Evolutionary conservation across 2,888 invertebrate species (phyloP), one percentile per base, ranked within the genome.

Genomic region (Euzetes globulus): DNA sequence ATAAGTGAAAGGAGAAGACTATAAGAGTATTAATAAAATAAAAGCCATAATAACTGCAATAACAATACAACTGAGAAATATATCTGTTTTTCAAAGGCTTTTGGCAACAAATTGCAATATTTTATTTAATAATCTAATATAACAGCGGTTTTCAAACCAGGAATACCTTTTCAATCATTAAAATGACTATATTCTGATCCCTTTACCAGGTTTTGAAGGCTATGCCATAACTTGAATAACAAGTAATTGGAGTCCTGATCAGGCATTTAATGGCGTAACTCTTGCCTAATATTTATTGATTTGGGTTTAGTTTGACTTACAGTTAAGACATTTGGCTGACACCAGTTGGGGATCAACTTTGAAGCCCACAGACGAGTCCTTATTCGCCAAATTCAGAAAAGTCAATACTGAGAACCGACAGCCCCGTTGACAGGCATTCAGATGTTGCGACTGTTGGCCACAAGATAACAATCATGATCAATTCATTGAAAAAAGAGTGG

Each of bases 371-470:
- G n/a, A n/a, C n/a, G n/a, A n/a, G 5, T 33, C 1, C n/a, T 65
- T 7, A 15, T 58, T 25, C 1, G 27, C 58, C 27, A 58, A n/a
- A 27, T 58, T 58, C 27, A 58, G 13, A n/a, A 27, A 22, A 27
- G 4, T 27, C 29, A 65, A n/a, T 22, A 65, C 19, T 33, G 17
- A 19, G 33, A 65, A 37, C 3, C 65, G 65, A 65, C 65, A 65
- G 17, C 65, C 65, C 33, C 33, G 33, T 37, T 37, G 17, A 65
- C 65, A 65, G 11, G 65, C 65, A 11, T 33, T 65, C 65, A 65
- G 37, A n/a, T 65, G 65, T 37, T 65, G 37, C 3, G 65, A 65
- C 65, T 65, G 58, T 55, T 55, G 25, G 47, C 17, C 47, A 47
- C 47, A 52, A 52, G n/a, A 52, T 3, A 52, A 3, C 5, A n/a